Base-by-base conservation (phyloP, 2,797 vertebrate species). In the Uromys caudimaculatus region DNA sequence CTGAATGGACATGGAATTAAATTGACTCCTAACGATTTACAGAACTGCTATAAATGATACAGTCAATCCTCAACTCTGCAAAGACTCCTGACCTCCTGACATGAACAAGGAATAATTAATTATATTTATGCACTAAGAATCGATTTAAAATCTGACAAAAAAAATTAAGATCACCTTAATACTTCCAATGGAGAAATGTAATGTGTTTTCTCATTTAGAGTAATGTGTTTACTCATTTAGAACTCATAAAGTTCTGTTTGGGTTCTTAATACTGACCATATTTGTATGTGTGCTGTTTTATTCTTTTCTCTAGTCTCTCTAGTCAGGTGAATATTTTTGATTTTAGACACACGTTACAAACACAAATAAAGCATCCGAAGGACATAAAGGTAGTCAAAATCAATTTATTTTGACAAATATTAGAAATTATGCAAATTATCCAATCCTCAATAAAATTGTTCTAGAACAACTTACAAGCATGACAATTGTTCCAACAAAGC, bases 381-480 rank as follows among this genome's bases (percentile, higher is more conserved):
- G 62, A 0, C 38, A 64, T 14, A 89, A 94, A 71, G 0, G 88
- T 23, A 54, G 52, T 84, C 58, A 76, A 83, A 96, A 89, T 79
- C 94, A 95, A 95, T 78, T 41, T 1, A 90, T 94, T 90, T 84
- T 83, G 16, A 47, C 29, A 86, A 69, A 69, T 69, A 89, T 6
- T 95, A 24, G 23, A 93, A 96, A 95, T 85, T 35, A 19, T 71
- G 44, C 77, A 98, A 97, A 95, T 91, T 89, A 96, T n/a, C 41
- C 58, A 96, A 47, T 96, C 64, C 92, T 3, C 60, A 91, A n/a
- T 9, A 1, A 96, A 85, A 44, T 75, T 50, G 6, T 89, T 95
- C 21, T 90, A 82, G 58, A 95, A 95, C 95, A 97, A 93, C 96
- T 89, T 1, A 52, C 27, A 86, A 96, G 85, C 21, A 13, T 77